These are phyloP conservation scores for Acanthurus tractus DNA, from an alignment of 2,797 vertebrate species.

Conservation along the genomic window DNA sequence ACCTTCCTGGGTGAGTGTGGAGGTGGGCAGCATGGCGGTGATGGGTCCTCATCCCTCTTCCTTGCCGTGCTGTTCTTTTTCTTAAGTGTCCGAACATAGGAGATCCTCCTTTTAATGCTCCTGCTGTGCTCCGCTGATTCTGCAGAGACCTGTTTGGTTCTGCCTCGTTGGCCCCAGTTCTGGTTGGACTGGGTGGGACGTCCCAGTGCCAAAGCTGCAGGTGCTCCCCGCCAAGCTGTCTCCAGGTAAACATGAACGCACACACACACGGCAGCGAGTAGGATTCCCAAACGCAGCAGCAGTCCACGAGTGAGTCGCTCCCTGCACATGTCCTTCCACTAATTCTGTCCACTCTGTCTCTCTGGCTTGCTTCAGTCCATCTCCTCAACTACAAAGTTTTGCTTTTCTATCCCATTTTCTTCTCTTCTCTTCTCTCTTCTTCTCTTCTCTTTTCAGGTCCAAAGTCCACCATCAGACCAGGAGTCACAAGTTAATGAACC, in stretches of 20 bases:
- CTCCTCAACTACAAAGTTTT: conserved; percentile 4
- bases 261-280: conserved; percentile 85
- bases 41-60: conserved; percentile 30
- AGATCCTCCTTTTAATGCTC: conserved; percentile 80
- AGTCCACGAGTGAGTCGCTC: conserved; percentile 70
- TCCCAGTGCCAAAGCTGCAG: conserved; percentile 33
- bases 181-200: conserved; percentile 35
- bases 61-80: conserved; percentile 47
- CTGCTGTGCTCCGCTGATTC: conserved; percentile 22
- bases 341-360: conserved; percentile 3
- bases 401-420: conserved; percentile 53
- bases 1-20: conserved; percentile 77
- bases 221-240: conserved; percentile 42
- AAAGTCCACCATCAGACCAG: conserved; percentile 45
- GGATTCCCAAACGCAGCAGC: conserved; percentile 80
- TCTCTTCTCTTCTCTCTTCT: background rate
- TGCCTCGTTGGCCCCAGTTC: conserved; percentile 38
- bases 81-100: conserved; percentile 61
- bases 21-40: conserved; percentile 58
- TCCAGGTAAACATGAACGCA: conserved; percentile 87
- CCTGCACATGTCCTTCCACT: conserved; percentile 65
- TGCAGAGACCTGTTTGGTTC: conserved; percentile 24
- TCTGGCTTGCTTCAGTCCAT: conserved; percentile 50
- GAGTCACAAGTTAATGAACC: conserved; percentile 17
- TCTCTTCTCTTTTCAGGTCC: conserved; percentile 22